A percentile compares a stretch with the other conserved stretches of the same genome.
phyloP scores from a whole-genome alignment of 2,888 invertebrate genomes.

The Patella depressa region DNA sequence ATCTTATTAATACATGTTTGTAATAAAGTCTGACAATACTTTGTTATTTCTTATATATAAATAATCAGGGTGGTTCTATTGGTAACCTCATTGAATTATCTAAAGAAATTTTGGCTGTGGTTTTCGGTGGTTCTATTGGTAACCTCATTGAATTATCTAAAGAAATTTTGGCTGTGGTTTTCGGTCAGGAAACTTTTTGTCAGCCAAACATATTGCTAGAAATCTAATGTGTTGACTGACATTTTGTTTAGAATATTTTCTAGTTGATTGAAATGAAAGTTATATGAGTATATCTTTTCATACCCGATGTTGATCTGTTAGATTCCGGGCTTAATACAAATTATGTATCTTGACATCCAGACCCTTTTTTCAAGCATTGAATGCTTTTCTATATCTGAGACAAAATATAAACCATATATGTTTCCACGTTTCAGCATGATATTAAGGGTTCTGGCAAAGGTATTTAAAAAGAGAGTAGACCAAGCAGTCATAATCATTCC shows the following conservation, averaged over 20 bases:
- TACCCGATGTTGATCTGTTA: background rate
- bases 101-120: background rate
- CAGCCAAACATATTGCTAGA: background rate
- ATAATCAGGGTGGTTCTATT: background rate
- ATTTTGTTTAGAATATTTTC: background rate
- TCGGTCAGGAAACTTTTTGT: background rate
- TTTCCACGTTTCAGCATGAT: too few species aligned
- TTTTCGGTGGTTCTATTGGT: too few species aligned
- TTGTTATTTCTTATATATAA: too few species aligned
- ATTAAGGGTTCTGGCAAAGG: too few species aligned
- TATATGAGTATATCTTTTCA: background rate
- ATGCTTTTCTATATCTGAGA: background rate
- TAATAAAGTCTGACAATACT: too few species aligned
- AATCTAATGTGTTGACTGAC: background rate
- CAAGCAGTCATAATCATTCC: too few species aligned
- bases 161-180: too few species aligned
- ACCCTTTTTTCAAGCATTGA: background rate
- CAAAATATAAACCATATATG: too few species aligned
- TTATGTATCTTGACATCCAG: background rate
- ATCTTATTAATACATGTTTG: too few species aligned
- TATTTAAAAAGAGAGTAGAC: too few species aligned
- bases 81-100: background rate
- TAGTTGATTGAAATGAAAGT: background rate
- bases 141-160: too few species aligned
- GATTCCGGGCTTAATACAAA: background rate